phyloP scores from a whole-genome alignment of 2,797 vertebrate genomes.

The Protonibea diacanthus region DNA sequence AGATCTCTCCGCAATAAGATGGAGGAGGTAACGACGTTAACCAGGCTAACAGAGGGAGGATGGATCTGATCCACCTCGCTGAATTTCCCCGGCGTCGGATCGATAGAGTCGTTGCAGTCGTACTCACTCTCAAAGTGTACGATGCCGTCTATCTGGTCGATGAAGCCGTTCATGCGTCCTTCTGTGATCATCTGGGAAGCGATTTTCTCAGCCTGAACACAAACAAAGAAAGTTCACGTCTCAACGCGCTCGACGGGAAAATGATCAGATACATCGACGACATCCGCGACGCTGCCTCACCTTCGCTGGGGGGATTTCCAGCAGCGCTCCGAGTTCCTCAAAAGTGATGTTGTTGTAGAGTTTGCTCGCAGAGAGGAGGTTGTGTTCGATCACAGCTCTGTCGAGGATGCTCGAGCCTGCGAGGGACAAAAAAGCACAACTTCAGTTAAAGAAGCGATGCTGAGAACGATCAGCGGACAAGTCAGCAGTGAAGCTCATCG shows the following conservation, averaged over 20 bases:
- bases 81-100: no score
- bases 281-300: slow-evolving; percentile 69
- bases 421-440: slow-evolving; percentile 36
- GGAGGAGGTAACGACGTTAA: no score
- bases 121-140: slow-evolving; percentile 99
- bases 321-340: slow-evolving; percentile 96
- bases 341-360: slow-evolving; percentile 99
- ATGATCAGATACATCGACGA: not conserved
- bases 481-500: not conserved
- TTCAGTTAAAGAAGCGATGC: no score
- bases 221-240: slow-evolving; percentile 3
- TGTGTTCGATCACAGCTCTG: slow-evolving; percentile 99
- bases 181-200: slow-evolving; percentile 99
- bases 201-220: slow-evolving; percentile 95
- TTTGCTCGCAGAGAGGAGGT: slow-evolving; percentile 97
- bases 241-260: not conserved
- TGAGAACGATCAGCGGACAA: not conserved
- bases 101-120: no score
- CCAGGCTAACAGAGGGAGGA: no score
- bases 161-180: slow-evolving; percentile 99
- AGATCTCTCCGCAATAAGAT: no score
- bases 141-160: slow-evolving; percentile 98
- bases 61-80: no score
- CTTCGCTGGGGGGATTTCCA: slow-evolving; percentile 99
- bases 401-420: slow-evolving; percentile 98